Base-by-base conservation (phyloP, 2,888 invertebrate genomes). In the Alitta virens region DNA sequence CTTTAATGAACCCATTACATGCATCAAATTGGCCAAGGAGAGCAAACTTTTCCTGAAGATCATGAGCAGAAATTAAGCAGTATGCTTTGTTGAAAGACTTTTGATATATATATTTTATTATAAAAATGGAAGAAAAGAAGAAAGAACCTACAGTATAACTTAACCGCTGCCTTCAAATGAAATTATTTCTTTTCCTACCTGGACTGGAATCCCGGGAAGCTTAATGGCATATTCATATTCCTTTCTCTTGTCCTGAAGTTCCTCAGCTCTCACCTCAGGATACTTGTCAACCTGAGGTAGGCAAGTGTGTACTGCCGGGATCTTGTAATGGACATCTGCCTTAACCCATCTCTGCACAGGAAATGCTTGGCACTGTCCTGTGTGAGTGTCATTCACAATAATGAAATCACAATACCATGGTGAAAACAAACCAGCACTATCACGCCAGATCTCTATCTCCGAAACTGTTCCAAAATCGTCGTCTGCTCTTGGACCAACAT, bases 321-420 rank as follows among this genome's bases (percentile, higher is more conserved):
- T 75, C 26, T 74, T 58, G 69, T 83, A 82, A 38, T 75, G 75
- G 23, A 56, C 57, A 50, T 77, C 72, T 1, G 80, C 69, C 33
- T 74, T 71, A 55, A 84, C 76, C 83, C 84, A 84, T n/a, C 83
- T 72, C 61, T 81, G 72, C 2, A 84, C 73, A 0, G 84, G 84
- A 64, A 80, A 80, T 18, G 75, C 71, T 59, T 66, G 76, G 16
- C 66, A 71, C n/a, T 71, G 65, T 50, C 72, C 71, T 0, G 70
- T 70, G 21, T 68, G 66, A 16, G 71, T 57, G 60, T 75, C 74
- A 56, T 75, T 72, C 0, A 79, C 72, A 0, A 70, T 60, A 16
- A 81, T 71, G 52, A 67, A 72, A 52, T 79, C 76, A 23, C 78
- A 73, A 61, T 71, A 84, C 84, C 84, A 84, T 53, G 78, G 77